phyloP scores from a whole-genome alignment of 2,888 invertebrate genomes.

The Agriotes lineatus region DNA sequence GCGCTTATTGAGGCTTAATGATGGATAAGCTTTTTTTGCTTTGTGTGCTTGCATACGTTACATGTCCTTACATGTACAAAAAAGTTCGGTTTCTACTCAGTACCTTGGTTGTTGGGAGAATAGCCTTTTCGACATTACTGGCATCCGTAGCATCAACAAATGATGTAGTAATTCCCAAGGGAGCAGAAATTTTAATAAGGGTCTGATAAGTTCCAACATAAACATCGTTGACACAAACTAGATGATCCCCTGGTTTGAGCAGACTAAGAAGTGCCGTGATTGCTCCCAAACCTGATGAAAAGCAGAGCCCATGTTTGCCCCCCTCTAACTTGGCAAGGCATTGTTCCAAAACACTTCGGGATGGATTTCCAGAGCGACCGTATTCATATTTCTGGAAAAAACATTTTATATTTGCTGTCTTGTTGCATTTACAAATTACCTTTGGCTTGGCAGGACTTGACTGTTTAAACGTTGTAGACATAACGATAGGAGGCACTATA shows the following conservation, averaged over 20 bases:
- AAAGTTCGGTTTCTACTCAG: not conserved
- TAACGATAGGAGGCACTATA: slow-evolving; percentile 90
- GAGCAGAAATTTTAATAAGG: slow-evolving; percentile 68
- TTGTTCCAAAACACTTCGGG: slow-evolving; percentile 87
- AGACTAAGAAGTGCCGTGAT: slow-evolving; percentile 81
- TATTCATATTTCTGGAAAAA: slow-evolving; percentile 86
- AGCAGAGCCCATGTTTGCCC: slow-evolving; percentile 85
- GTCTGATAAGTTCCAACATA: slow-evolving; percentile 94
- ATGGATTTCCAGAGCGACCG: slow-evolving; percentile 94
- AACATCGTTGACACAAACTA: slow-evolving; percentile 91
- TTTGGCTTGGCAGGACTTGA: slow-evolving; percentile 84
- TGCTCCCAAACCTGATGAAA: slow-evolving; percentile 93
- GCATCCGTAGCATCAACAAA: slow-evolving; percentile 84
- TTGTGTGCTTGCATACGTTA: too few species aligned
- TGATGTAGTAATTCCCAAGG: slow-evolving; percentile 79
- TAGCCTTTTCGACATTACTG: slow-evolving; percentile 74
- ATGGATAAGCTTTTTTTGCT: too few species aligned
- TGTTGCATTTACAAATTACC: too few species aligned
- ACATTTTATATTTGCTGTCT: too few species aligned
- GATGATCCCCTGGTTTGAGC: slow-evolving; percentile 88
- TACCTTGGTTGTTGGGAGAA: slow-evolving; percentile 90
- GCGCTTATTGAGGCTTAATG: too few species aligned
- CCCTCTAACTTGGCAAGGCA: slow-evolving; percentile 92
- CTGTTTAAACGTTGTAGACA: slow-evolving; percentile 94
- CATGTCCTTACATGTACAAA: too few species aligned